These are phyloP conservation scores for Rhincodon typus DNA, from an alignment of 2,797 vertebrate species.

Conservation along the genomic window DNA sequence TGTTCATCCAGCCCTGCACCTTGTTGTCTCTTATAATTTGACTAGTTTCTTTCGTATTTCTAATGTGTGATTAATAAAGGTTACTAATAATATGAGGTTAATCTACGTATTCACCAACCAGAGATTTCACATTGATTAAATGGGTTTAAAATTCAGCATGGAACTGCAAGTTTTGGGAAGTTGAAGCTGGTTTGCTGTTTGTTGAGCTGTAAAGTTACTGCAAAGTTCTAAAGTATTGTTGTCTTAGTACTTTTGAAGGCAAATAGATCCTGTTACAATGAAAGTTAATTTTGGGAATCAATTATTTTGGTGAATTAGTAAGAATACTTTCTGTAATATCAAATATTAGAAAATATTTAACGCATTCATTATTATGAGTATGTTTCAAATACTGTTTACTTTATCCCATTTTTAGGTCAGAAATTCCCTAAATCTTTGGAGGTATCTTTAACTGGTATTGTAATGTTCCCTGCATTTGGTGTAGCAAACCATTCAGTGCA, in stretches of 20 bases:
- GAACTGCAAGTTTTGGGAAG: not conserved
- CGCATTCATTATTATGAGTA: constrained; percentile 40
- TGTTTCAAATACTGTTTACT: constrained; percentile 5
- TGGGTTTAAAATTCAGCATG: no score
- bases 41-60: not conserved
- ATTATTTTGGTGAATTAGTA: not conserved
- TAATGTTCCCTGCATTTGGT: constrained; percentile 63
- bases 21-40: no score
- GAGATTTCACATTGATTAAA: not conserved
- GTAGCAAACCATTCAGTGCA: constrained; percentile 47
- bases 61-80: not conserved
- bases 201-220: constrained; percentile 10
- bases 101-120: not conserved
- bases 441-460: constrained; percentile 73
- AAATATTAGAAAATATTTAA: constrained; percentile 39
- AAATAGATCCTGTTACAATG: not conserved
- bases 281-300: not conserved
- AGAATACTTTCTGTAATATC: not conserved
- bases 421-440: constrained; percentile 87
- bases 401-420: constrained; percentile 66
- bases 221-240: not conserved
- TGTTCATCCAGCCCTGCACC: no score
- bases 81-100: not conserved
- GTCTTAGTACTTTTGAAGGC: not conserved
- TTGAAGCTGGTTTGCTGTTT: not conserved